Percentiles rank a stretch among this genome's conserved stretches.
Evolutionary conservation across 1,140 invertebrate genomes (phyloP).

Genomic region (Procambarus clarkii): DNA sequence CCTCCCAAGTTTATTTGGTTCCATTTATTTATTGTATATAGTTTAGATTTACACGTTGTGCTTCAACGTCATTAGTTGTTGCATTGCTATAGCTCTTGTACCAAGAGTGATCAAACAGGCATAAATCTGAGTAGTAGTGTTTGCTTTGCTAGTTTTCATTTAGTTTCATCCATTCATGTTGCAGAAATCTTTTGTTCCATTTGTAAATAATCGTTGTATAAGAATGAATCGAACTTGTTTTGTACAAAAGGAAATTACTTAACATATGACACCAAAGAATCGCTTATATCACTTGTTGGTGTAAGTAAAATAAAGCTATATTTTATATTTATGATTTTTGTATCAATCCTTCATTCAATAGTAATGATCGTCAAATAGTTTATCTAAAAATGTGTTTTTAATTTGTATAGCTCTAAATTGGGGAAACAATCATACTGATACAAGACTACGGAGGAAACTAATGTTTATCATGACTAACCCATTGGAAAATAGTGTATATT

Average conservation of each 20-base stretch:
- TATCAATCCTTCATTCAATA: not conserved
- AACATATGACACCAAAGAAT: slow-evolving; percentile 65
- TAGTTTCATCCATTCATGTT: slow-evolving; percentile 25
- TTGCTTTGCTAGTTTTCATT: not conserved
- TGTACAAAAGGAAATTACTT: slow-evolving; percentile 6
- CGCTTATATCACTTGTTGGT: slow-evolving; percentile 57
- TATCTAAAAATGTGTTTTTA: too few relatives aligned
- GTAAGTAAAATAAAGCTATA: slow-evolving; percentile 60
- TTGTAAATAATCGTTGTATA: slow-evolving; percentile 30
- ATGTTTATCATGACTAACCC: too few relatives aligned
- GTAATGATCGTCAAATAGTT: too few relatives aligned
- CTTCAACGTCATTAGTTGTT: not conserved
- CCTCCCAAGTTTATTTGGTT: not conserved
- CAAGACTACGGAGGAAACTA: too few relatives aligned
- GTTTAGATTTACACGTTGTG: not conserved
- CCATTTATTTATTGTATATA: not conserved
- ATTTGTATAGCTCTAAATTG: too few relatives aligned
- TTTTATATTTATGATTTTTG: slow-evolving; percentile 42
- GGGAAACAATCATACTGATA: too few relatives aligned
- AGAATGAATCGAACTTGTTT: slow-evolving; percentile 22
- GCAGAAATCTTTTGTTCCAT: slow-evolving; percentile 3
- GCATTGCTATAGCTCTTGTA: slow-evolving; percentile 46
- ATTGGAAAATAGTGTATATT: too few relatives aligned
- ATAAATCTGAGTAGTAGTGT: not conserved
- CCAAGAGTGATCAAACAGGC: slow-evolving; percentile 29